Evolutionary conservation across 2,797 vertebrate species (phyloP).

Genomic region (Silurus lanzhouensis): DNA sequence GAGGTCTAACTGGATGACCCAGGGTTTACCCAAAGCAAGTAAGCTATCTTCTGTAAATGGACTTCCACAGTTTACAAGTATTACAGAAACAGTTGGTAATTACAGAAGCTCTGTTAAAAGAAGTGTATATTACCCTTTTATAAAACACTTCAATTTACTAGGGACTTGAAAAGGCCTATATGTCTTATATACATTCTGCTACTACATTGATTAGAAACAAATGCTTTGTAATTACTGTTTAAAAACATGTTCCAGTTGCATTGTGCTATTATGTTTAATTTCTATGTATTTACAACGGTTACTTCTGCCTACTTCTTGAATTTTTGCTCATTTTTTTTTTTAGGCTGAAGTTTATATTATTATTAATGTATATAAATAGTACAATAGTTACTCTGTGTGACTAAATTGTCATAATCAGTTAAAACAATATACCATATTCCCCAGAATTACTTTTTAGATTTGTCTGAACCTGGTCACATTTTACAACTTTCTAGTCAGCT

Average conservation of each 20-base stretch:
- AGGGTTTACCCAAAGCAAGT: neutral
- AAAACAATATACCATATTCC: neutral
- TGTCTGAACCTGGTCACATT: neutral
- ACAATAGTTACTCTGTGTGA: neutral
- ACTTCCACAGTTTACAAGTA: neutral
- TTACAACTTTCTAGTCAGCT: neutral
- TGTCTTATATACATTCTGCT: neutral
- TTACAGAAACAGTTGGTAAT: conserved; percentile 20
- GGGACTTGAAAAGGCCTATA: neutral
- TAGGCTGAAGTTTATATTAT: too few species aligned
- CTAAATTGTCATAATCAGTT: neutral
- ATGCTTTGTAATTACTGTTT: conserved; percentile 65
- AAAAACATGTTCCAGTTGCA: conserved; percentile 49
- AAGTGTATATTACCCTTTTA: conserved; percentile 13
- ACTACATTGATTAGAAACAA: conserved; percentile 32
- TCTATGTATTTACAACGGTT: neutral
- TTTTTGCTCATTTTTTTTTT: too few species aligned
- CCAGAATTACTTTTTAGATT: neutral
- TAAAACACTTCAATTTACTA: conserved; percentile 39
- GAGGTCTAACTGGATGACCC: neutral
- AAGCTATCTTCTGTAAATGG: neutral
- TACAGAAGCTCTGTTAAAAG: conserved; percentile 14
- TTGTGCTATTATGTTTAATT: neutral
- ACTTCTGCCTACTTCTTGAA: too few species aligned
- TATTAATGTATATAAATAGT: neutral